Base-by-base conservation (phyloP, 1,140 invertebrate genomes). In the Trichoplusia ni region DNA sequence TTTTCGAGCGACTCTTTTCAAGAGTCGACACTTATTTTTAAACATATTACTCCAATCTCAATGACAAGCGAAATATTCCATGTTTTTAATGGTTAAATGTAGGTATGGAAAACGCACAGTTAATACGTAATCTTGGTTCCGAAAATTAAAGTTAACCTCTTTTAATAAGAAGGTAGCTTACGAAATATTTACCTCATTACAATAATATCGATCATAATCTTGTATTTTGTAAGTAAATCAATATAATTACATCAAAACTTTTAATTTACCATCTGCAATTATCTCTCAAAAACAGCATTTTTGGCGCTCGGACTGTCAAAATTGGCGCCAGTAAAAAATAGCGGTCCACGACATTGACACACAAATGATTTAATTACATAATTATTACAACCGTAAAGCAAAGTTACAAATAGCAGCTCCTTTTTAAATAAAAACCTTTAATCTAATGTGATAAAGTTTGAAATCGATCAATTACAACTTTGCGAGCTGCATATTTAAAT, bases 271-370 rank as follows among this genome's bases (percentile, higher is more conserved):
- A 58, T 27, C 38, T 42, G 29, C 38, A 14, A 25, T 58, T 51
- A 53, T 54, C 29, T 18, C 23, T 51, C 21, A 29, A 31, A 49
- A 38, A 40, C 46, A 29, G 23, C 33, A 42, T 54, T 53, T 53
- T 54, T 64, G 61, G 37, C 38, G 47, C 46, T 49, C 40, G 27
- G 44, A 44, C 61, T 33, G 47, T 64, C 61, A 54, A 53, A 54
- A 40, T 47, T 54, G 61, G 61, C 61, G 61, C 61, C 46, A 54
- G 47, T 37, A 37, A 23, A 35, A 47, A 23, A 61, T 49, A 23
- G 58, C 18, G 14, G 21, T n/a, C 33, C 29, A 37, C 33, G 58
- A 54, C 61, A 64, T 64, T 64, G 61, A 64, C 61, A 54, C 56
- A 31, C 13, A 58, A 56, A 49, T 64, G 16, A 23, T 51, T 38